Base-by-base conservation (phyloP, 2,888 invertebrate genomes). In the Sphecodes monilicornis region DNA sequence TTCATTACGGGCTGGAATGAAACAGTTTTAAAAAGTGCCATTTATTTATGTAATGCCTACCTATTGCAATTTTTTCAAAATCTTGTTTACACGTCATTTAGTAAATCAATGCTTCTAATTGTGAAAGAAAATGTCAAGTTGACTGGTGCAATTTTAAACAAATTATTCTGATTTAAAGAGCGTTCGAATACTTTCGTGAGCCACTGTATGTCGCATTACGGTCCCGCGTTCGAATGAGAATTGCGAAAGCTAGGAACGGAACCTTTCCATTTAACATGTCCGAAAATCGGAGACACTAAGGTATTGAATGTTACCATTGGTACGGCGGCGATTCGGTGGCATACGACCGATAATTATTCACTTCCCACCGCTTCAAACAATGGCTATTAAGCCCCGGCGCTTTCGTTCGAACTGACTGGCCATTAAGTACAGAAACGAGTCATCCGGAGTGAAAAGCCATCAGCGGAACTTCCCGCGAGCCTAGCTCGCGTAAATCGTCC, bases 361-460 rank as follows among this genome's bases (percentile, higher is more conserved):
- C 75, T 80, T 75, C 46, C 75, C 76, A 75, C 69, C 75, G 77
- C 41, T 72, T 82, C 80, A 85, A 88, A 88, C 86, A 88, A 88
- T 85, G 82, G 84, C 85, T 88, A 86, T 86, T 86, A 85, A 82
- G 72, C 75, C 60, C 18, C 64, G 72, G 66, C 77, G 68, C 86
- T 82, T 86, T 83, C 80, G 82, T 60, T 57, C 60, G 71, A 76
- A 79, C 78, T 77, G 85, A 82, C 80, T 86, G 80, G 80, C 86
- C 86, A 86, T 88, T 88, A 86, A 83, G 80, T 85, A 79, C 82
- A 88, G 86, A 88, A 85, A 81, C 85, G 84, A 83, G 86, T 77
- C 64, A 79, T 81, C 82, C 78, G 29, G 26, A 76, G 84, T 80
- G 85, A 83, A 88, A 88, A 85, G 83, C 82, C 85, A 80, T 79